phyloP scores from a whole-genome alignment of 2,113 vertebrate genomes.

The Callospermophilus lateralis region DNA sequence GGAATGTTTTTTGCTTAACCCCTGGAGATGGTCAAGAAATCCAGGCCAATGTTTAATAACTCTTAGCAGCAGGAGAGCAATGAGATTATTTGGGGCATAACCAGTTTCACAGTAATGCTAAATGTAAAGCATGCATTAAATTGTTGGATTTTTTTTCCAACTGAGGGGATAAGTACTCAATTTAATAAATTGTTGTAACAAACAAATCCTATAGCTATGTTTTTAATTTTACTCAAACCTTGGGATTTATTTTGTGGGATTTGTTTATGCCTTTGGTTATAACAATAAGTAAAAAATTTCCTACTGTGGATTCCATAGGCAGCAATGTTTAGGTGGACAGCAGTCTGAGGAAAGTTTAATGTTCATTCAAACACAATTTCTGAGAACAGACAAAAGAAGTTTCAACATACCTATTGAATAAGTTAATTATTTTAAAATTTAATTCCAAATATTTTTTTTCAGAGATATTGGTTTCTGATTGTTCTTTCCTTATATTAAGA shows the following conservation, averaged over 20 bases:
- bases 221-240: neutral
- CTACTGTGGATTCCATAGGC: fast-evolving
- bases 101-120: constrained; percentile 49
- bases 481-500: neutral
- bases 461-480: neutral
- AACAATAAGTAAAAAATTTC: neutral
- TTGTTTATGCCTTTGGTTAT: neutral
- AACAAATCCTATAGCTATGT: neutral
- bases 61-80: constrained; percentile 25
- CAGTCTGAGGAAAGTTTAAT: neutral
- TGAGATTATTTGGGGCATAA: constrained; percentile 44
- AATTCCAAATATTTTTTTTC: constrained; percentile 9
- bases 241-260: neutral
- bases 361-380: neutral
- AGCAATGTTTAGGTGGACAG: neutral
- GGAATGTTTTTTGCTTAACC: neutral
- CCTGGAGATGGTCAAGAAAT: constrained; percentile 45
- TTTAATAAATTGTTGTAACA: constrained; percentile 2
- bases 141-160: constrained; percentile 33
- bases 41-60: constrained; percentile 65
- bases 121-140: constrained; percentile 35
- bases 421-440: neutral
- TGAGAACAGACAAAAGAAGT: neutral
- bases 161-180: neutral
- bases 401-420: neutral